A percentile compares a stretch with the other conserved stretches of the same genome.
These are phyloP conservation scores for Holotrichia oblita DNA, from an alignment of 1,140 invertebrate species.

Conservation along the genomic window DNA sequence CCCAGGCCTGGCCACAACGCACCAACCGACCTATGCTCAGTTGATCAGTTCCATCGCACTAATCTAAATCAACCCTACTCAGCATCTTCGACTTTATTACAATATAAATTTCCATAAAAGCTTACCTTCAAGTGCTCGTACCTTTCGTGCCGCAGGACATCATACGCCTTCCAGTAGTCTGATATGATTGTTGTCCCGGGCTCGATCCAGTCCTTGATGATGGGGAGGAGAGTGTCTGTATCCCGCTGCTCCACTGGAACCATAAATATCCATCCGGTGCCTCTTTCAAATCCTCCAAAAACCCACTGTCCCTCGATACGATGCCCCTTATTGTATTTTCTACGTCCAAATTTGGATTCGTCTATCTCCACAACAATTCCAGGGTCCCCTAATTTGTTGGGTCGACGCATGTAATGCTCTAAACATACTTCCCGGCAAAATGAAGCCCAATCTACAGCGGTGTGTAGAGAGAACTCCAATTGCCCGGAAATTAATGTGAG, in stretches of 20 bases:
- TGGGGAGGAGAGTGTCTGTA: slow-evolving; percentile 44
- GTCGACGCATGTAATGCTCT: background rate
- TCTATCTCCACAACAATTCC: slow-evolving; percentile 55
- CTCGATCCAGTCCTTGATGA: slow-evolving; percentile 51
- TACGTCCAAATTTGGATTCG: slow-evolving; percentile 52
- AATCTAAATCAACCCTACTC: too few relatives aligned
- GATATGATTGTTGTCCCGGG: slow-evolving; percentile 40
- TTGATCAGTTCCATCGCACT: too few relatives aligned
- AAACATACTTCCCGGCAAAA: background rate
- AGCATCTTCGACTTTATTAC: too few relatives aligned
- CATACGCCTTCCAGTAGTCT: slow-evolving; percentile 38
- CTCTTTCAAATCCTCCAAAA: slow-evolving; percentile 58
- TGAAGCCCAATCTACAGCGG: background rate
- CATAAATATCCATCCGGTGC: slow-evolving; percentile 45
- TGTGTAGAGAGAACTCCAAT: background rate
- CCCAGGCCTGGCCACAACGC: too few relatives aligned
- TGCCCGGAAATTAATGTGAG: background rate
- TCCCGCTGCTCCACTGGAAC: slow-evolving; percentile 47
- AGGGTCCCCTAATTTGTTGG: slow-evolving; percentile 40
- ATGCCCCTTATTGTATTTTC: slow-evolving; percentile 55
- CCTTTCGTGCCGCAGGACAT: background rate
- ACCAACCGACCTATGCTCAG: too few relatives aligned
- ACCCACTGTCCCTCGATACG: slow-evolving; percentile 59
- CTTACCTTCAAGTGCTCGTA: background rate
- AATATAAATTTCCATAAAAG: background rate